Base-by-base conservation (phyloP, 2,113 vertebrate genomes). In the Recurvirostra avosetta region DNA sequence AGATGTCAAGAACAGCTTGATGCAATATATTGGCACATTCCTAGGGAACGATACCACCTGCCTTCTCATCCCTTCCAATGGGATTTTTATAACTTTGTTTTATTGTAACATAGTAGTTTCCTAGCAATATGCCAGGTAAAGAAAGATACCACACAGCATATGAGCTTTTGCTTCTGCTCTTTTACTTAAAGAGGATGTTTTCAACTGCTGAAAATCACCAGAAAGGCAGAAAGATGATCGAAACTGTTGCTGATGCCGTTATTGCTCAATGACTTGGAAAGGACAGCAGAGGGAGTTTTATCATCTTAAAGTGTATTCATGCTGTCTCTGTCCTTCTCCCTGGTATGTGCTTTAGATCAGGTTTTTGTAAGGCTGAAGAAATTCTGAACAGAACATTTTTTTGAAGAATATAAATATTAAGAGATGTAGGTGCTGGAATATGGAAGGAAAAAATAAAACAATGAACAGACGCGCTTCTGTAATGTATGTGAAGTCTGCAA, bases 241-340 rank as follows among this genome's bases (percentile, higher is more conserved):
- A 61, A 88, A 50, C 61, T 47, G 9, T 15, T 86, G 86, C 41
- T 82, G 89, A 86, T 78, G 67, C 84, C 71, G 65, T 90, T 88
- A 56, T 18, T 71, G 84, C 73, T 96, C 95, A 97, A 83, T 96
- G 96, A 77, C 93, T 94, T 94, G 95, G 94, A 93, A 95, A 96
- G 87, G 94, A 96, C 96, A 96, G 97, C 93, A 97, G 95, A 96
- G 94, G 97, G 96, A 97, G 97, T 96, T 96, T 97, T 72, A 59
- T 88, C 94, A 95, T 96, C 84, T 80, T 76, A 6, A 79, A 95
- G 96, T 20, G 53, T 40, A 59, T 68, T 86, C 17, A 9, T 26
- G 52, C 80, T 76, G 25, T 56, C 18, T 67, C 68, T 65, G 70
- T 72, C 77, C 86, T 77, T 53, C 56, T 79, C 52, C 71, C 50